Base-by-base conservation (phyloP, 2,797 vertebrate species). In the Acanthopagrus latus region DNA sequence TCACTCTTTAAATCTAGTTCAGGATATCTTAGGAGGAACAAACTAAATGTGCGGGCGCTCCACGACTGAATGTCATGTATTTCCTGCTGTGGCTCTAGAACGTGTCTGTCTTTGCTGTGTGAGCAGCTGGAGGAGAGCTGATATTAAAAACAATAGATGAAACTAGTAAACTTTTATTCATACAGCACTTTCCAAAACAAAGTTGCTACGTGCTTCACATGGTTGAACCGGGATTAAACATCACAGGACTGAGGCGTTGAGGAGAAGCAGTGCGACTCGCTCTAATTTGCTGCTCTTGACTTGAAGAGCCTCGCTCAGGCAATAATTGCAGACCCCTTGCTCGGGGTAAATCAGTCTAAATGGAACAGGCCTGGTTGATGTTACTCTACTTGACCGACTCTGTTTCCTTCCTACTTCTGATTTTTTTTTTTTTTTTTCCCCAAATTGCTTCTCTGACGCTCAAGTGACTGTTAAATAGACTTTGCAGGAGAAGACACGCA, bases 291-390 rank as follows among this genome's bases (percentile, higher is more conserved):
- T 75, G 74, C 89, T 91, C 88, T 92, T 87, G 81, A 91, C 87
- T 91, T 89, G 82, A 90, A 89, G 86, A 93, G 89, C 93, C 7
- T 91, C 86, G 87, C 83, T 91, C 63, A 75, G 81, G 87, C 88
- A 90, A 87, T 92, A 93, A 94, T 91, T 86, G 70, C 64, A 81
- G 75, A 74, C 82, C 84, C 86, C 89, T 88, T 88, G 83, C 87
- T 89, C 64, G 5, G 78, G 83, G 74, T 91, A 86, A 93, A 93
- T 92, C 88, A 90, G 72, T 90, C 88, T 84, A 91, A 90, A 91
- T 84, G 84, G 71, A 90, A 83, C 83, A 78, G 76, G 84, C 76
- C 73, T 71, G 78, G 74, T 87, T 91, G 87, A 88, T 78, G 70
- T 78, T 82, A 44, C 74, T 76, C 85, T 72, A 80, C 86, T 88